Conservation (phyloP, 2,113 vertebrate genomes). For the Colistium nudipinnis region DNA sequence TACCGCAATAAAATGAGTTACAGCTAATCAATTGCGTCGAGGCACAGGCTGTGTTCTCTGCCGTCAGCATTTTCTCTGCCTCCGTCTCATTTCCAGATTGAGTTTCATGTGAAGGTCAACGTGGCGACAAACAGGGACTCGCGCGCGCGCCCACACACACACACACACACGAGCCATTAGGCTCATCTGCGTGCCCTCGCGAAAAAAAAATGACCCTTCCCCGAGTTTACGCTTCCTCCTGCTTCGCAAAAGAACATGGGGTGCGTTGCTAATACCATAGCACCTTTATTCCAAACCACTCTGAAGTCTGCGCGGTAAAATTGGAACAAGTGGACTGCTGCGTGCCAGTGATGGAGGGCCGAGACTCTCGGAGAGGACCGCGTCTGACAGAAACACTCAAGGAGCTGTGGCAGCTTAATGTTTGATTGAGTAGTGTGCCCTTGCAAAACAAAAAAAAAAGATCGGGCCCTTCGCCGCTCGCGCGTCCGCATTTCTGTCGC, state of each 20-base stretch:
- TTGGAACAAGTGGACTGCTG: slow-evolving; percentile 7
- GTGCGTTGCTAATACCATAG: slow-evolving; percentile 8
- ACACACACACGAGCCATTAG: slow-evolving; percentile 17
- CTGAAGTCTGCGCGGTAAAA: slow-evolving; percentile 12
- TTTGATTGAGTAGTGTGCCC: not conserved
- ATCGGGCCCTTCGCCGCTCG: not conserved
- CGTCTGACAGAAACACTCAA: slow-evolving; percentile 1
- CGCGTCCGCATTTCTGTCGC: not conserved
- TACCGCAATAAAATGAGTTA: slow-evolving; percentile 71
- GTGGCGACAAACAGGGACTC: slow-evolving; percentile 52
- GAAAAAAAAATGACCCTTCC: slow-evolving; percentile 29
- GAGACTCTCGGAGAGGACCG: slow-evolving; percentile 2
- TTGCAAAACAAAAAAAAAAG: not conserved
- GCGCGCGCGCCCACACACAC: slow-evolving; percentile 30
- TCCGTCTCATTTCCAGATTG: slow-evolving; percentile 74
- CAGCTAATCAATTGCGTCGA: slow-evolving; percentile 73
- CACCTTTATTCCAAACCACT: slow-evolving; percentile 27
- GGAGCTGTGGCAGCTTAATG: not conserved
- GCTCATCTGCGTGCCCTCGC: slow-evolving; percentile 31
- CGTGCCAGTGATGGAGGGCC: slow-evolving; percentile 2
- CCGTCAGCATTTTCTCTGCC: slow-evolving; percentile 73
- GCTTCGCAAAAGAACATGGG: slow-evolving; percentile 24
- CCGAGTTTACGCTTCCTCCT: slow-evolving; percentile 44
- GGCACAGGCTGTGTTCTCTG: slow-evolving; percentile 49
- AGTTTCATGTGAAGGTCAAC: slow-evolving; percentile 77